phyloP scores from a whole-genome alignment of 2,797 vertebrate species.

The Passerculus sandwichensis region DNA sequence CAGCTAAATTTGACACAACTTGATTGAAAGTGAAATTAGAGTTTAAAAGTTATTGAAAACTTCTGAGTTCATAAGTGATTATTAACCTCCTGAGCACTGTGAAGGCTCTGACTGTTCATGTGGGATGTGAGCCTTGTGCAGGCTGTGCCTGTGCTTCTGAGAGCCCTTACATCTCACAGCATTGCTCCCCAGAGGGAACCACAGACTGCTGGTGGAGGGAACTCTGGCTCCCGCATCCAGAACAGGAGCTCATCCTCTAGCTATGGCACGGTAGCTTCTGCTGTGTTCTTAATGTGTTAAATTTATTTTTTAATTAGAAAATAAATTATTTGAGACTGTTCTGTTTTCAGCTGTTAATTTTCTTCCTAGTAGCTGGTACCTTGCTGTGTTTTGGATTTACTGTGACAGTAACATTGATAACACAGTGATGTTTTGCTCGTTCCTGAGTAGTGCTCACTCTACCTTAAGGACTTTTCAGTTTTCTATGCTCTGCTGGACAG shows the following conservation, averaged over 20 bases:
- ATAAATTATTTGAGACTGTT: neutral
- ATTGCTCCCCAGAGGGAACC: neutral
- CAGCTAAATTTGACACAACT: neutral
- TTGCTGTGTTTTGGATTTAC: neutral
- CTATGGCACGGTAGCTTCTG: neutral
- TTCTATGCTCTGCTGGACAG: neutral
- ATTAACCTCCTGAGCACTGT: neutral
- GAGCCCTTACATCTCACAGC: neutral
- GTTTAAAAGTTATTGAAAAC: conserved; percentile 17
- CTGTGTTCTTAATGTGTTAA: neutral
- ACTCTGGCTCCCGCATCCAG: rapidly evolving
- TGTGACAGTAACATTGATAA: neutral
- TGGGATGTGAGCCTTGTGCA: neutral
- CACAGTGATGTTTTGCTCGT: neutral
- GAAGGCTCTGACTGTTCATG: neutral
- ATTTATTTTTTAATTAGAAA: neutral
- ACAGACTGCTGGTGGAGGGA: neutral
- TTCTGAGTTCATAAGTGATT: neutral
- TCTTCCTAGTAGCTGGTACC: neutral
- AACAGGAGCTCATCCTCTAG: neutral
- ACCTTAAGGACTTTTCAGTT: neutral
- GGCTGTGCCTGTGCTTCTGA: neutral
- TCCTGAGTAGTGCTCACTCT: neutral
- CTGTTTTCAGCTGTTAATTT: neutral
- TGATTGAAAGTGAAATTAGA: conserved; percentile 36